Evolutionary conservation across 2,113 vertebrate species (phyloP), one percentile per base, ranked within the genome.

Genomic region (Lepus timidus): DNA sequence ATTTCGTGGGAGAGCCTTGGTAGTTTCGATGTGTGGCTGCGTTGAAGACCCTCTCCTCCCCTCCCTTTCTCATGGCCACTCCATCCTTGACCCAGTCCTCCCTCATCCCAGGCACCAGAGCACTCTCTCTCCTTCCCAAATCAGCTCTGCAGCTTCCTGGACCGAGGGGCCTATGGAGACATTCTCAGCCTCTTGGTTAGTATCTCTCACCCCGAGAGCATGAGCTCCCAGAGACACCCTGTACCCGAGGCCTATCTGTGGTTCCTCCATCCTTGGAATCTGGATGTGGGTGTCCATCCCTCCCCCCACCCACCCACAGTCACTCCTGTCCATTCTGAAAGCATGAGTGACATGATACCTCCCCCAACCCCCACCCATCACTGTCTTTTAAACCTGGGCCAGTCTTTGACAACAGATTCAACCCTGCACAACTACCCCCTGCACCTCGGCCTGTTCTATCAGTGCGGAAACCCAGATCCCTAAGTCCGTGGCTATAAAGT

Each of bases 131-230:
- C 44, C 44, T 74, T 75, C 84, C 52, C 44, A 90, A 55, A 65
- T 70, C n/a, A 10, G 19, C 33, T 76, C 85, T 86, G 44, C 22
- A 89, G 44, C 70, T 39, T 73, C n/a, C 61, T 70, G 25, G 74
- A 70, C 52, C 71, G 74, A 39, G 11, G 33, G 44, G 27, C 16
- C n/a, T 49, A 39, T 36, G 6, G 39, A 36, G n/a, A 20, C 13
- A 33, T 58, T 76, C n/a, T 68, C 12, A 91, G 92, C 17, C 44
- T 88, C 79, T 31, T 76, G 44, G n/a, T 61, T 79, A 74, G 1
- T 78, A 27, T 82, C 71, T 71, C 61, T 82, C 25, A 17, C 33
- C 1, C 17, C 10, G 25, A 52, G 36, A 82, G 80, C 10, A 19
- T 19, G 64, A 67, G 64, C 65, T 78, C 31, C 12, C 29, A 71